Percentiles rank a stretch among this genome's conserved stretches.
Conservation (phyloP, 2,113 vertebrate genomes). For the Geococcyx californianus region DNA sequence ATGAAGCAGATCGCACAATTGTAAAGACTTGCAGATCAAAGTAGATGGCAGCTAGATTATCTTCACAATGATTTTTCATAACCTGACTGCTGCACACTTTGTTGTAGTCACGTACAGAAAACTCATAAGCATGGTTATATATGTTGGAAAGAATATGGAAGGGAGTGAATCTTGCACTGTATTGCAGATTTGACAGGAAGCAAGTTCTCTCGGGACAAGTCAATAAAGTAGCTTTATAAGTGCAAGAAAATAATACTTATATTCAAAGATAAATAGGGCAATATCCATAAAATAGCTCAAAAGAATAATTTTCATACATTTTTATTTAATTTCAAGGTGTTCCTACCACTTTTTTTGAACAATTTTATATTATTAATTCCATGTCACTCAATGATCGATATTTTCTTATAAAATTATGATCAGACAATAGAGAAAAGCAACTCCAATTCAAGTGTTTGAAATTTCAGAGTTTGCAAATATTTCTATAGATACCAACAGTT, state of each 20-base stretch:
- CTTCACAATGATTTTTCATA: not conserved
- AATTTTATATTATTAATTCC: not conserved
- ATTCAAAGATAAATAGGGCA: not conserved
- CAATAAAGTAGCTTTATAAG: not conserved
- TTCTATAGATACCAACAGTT: not conserved
- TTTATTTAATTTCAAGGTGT: not conserved
- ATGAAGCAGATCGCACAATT: not conserved
- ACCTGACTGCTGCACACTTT: not conserved
- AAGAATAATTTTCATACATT: not conserved
- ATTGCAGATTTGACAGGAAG: not conserved
- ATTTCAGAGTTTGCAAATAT: not conserved
- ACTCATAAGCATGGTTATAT: not conserved
- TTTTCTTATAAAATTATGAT: not conserved
- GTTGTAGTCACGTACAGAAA: not conserved
- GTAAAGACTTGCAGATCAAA: not conserved
- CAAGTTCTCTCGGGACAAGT: not conserved
- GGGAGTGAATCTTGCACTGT: not conserved
- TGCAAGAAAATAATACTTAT: not conserved
- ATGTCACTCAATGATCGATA: not conserved
- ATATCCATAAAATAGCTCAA: not conserved
- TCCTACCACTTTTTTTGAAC: not conserved
- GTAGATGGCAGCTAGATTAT: not conserved
- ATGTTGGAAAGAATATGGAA: not conserved
- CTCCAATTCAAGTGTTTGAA: not conserved
- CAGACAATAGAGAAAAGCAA: not conserved